Base-by-base conservation (phyloP, 2,888 invertebrate species). In the Mythimna pallens region DNA sequence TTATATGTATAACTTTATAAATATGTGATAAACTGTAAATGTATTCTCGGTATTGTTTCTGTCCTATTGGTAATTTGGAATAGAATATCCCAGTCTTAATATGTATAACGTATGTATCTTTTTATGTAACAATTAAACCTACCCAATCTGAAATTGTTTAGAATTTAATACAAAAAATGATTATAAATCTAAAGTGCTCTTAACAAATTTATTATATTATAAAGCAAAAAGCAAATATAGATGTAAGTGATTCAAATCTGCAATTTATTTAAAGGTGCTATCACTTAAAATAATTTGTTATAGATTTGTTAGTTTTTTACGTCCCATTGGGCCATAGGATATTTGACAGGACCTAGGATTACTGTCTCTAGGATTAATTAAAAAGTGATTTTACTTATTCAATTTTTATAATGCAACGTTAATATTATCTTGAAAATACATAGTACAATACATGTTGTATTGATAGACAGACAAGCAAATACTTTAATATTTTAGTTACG, bases 211-310 rank as follows among this genome's bases (percentile, higher is more conserved):
- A 36, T 43, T 22, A 43, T 43, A 20, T 34, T 47, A 22, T 25
- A 20, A 62, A n/a, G 58, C 17, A 17, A 54, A 47, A 47, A 54
- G 17, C 20, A 62, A 55, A 58, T 22, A 25, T 43, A 65, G 57
- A 76, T 65, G 14, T 52, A 50, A 52, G 54, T 50, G 25, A 65
- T 52, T 40, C 34, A 66, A 62, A 63, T 77, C 63, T 57, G 82
- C 82, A 70, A 70, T 73, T 65, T 58, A 69, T 70, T 40, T 78
- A 34, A 50, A 20, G 67, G 74, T 82, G 82, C 70, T 80, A 61
- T 43, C 50, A 50, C 52, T 76, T 65, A 34, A 40, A 64, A 3
- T 66, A 65, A 40, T 62, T 75, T 75, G 36, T 66, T 62, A 65
- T 65, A 68, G 30, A 58, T 68, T 55, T 25, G 36, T n/a, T 61